Evolutionary conservation across 2,888 invertebrate species (phyloP).

Genomic region (Thysanoteuthis rhombus): DNA sequence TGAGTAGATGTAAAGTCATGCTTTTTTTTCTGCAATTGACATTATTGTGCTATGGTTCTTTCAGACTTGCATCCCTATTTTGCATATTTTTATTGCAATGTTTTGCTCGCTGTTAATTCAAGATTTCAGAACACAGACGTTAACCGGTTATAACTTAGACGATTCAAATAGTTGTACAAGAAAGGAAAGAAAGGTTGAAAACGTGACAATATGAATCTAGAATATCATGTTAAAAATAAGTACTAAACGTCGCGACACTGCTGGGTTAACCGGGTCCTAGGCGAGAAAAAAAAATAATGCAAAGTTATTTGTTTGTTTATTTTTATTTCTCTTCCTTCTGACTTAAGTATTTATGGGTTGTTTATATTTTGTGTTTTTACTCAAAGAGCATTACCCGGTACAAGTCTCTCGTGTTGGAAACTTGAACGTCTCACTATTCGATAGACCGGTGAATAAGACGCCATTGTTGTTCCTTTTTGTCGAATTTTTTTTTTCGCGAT

Average conservation of each 20-base stretch:
- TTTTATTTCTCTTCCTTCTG: too few species aligned
- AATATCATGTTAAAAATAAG: neutral
- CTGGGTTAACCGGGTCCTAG: neutral
- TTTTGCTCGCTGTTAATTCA: too few species aligned
- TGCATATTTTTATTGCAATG: too few species aligned
- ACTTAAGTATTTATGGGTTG: neutral
- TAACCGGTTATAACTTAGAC: neutral
- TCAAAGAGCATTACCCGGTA: neutral
- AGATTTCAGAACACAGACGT: neutral
- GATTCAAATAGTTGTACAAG: neutral
- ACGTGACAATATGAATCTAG: neutral
- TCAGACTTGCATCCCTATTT: too few species aligned
- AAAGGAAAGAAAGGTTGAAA: neutral
- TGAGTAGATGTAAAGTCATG: too few species aligned
- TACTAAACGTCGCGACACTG: neutral
- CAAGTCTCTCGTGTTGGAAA: neutral
- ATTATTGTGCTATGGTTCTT: too few species aligned
- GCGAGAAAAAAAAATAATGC: neutral
- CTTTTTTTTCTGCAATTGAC: too few species aligned
- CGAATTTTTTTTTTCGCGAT: neutral
- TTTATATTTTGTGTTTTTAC: neutral
- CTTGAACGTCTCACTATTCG: neutral
- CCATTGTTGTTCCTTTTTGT: neutral
- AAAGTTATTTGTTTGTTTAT: neutral
- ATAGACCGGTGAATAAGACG: neutral